Base-by-base conservation (phyloP, 1,140 invertebrate genomes). In the Liolophura sinensis region DNA sequence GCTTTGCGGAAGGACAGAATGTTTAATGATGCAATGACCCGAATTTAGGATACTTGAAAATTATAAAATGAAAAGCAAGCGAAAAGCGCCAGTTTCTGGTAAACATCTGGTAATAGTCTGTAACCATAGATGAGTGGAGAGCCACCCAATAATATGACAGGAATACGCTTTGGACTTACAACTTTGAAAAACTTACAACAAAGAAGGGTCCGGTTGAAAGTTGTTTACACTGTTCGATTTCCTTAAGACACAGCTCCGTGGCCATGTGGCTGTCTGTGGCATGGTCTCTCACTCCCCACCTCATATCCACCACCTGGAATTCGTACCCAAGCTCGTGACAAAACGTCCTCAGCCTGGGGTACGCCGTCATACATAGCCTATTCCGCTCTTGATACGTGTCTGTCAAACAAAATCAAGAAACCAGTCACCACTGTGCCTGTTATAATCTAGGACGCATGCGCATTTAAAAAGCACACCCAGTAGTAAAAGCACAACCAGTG, bases 281-380 rank as follows among this genome's bases (percentile, higher is more conserved):
- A 12, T 68, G 51, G 50, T 55, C 64, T 15, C 67, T 58, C 4
- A 72, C 62, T 18, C 68, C 69, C 68, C 71, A 72, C 20, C 71
- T 60, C 71, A 71, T 65, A 50, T 72, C 71, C 27, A 70, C 68
- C 18, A 62, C 57, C 52, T 71, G 65, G 52, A 70, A 71, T 54
- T 97, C 95, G 15, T 97, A 85, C 0, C 95, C 95, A 73, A 97
- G 94, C 82, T 97, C 94, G 62, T 95, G 85, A 80, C 96, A 98
- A 83, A 96, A 98, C 78, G 97, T 94, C 79, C 97, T 97, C 59
- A 98, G 89, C 79, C 91, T 91, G 0, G 96, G 95, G 84, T 97
- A 98, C 68, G 95, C 96, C 82, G 96, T 94, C n/a, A 95, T 93
- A 95, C 97, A 97, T 18, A 97, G 77, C 0, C 94, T 95, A 84